Conservation (phyloP, 2,797 vertebrate species). For the Trichosurus vulpecula region DNA sequence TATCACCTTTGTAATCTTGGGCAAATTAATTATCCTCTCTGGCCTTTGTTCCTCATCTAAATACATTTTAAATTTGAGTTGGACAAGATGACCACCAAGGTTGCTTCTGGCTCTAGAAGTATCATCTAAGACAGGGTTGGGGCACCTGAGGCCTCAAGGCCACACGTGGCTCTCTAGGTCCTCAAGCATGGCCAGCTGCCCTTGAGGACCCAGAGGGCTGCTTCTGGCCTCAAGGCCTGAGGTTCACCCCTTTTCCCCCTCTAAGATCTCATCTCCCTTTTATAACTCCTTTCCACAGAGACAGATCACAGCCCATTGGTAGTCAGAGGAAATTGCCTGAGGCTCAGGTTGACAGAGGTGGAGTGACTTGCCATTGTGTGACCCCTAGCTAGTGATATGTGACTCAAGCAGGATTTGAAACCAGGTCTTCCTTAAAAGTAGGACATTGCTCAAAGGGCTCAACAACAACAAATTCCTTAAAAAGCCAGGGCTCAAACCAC, state of each 20-base stretch:
- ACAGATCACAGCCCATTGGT: not conserved
- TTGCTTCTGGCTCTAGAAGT: not conserved
- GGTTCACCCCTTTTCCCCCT: too few relatives aligned
- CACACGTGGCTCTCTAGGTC: too few relatives aligned
- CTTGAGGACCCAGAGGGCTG: too few relatives aligned
- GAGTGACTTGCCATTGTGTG: not conserved
- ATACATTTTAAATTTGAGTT: not conserved
- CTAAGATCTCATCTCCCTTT: not conserved
- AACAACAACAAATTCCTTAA: not conserved
- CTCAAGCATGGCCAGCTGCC: too few relatives aligned
- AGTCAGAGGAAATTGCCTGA: not conserved
- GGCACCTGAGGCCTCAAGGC: too few relatives aligned
- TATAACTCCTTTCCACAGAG: not conserved
- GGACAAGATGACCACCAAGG: not conserved
- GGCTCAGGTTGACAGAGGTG: not conserved
- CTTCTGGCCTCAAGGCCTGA: too few relatives aligned
- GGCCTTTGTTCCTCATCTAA: not conserved
- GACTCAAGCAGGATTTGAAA: not conserved
- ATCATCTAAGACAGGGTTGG: not conserved
- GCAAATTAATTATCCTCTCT: not conserved
- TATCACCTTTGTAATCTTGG: not conserved
- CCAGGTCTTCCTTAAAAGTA: not conserved
- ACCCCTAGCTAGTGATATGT: not conserved
- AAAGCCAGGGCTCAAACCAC: not conserved
- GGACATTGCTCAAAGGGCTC: not conserved